These are phyloP conservation scores for Octopus bimaculoides DNA, from an alignment of 1,140 invertebrate genomes.

Conservation along the genomic window DNA sequence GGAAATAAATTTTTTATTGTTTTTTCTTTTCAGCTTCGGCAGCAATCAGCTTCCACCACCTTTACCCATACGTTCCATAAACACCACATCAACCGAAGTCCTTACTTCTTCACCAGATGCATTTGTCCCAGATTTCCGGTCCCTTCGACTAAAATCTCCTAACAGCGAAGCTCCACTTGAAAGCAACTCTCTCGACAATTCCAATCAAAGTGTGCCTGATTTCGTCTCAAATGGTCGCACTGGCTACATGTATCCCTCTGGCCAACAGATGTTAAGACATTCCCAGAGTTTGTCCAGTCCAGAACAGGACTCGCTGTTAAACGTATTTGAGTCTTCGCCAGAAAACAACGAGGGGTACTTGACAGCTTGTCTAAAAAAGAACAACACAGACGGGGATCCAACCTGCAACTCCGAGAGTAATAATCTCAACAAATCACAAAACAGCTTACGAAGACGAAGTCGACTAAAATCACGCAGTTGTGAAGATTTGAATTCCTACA, in stretches of 20 bases:
- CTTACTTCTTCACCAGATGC: background rate
- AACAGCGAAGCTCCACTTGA: conserved; percentile 29
- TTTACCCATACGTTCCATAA: conserved; percentile 13
- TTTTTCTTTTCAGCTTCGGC: conserved; percentile 1
- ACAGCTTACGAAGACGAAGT: background rate
- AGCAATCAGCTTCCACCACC: conserved; percentile 14
- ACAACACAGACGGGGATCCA: background rate
- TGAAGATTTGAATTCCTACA: conserved; percentile 45
- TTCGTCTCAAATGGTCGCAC: conserved; percentile 17
- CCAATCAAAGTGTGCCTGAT: conserved; percentile 20
- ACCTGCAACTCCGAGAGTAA: background rate
- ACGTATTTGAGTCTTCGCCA: background rate
- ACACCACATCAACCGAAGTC: background rate
- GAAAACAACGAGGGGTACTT: background rate
- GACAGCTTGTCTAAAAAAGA: background rate
- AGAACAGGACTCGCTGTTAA: background rate
- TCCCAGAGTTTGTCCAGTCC: background rate
- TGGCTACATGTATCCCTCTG: no score
- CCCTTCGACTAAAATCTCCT: conserved; percentile 13
- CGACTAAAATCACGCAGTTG: conserved; percentile 45
- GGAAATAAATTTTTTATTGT: background rate
- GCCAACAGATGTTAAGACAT: conserved; percentile 5
- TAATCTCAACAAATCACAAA: no score
- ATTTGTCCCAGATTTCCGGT: background rate
- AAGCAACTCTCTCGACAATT: background rate